These are phyloP conservation scores for Drosophila saltans DNA, from an alignment of 1,140 invertebrate species.

Conservation along the genomic window DNA sequence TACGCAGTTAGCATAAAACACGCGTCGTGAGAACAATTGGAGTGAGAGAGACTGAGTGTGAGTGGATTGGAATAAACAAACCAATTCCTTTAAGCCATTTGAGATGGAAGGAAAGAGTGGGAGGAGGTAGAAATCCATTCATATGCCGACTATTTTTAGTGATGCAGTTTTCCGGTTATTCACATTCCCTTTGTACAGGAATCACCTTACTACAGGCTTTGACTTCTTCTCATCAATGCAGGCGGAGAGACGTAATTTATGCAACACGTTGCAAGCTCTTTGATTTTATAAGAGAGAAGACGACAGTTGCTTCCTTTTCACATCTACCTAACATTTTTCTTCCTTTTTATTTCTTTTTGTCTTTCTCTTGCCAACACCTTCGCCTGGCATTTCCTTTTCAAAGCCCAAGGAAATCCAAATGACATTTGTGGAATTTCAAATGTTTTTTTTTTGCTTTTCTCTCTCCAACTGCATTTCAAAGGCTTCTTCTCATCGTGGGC, in stretches of 20 bases:
- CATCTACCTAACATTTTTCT: conserved; percentile 9
- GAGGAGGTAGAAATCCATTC: background rate
- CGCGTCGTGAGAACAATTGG: background rate
- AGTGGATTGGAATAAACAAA: conserved; percentile 12
- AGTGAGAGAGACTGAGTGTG: background rate
- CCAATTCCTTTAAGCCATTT: background rate
- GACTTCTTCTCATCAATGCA: conserved; percentile 17
- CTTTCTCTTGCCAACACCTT: conserved; percentile 4
- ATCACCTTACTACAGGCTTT: background rate
- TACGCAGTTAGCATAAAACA: conserved; percentile 22
- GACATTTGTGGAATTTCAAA: conserved; percentile 31
- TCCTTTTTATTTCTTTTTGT: conserved; percentile 4
- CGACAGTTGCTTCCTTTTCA: conserved; percentile 23
- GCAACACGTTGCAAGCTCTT: conserved; percentile 20
- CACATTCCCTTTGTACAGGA: conserved; percentile 7
- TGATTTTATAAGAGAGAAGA: background rate
- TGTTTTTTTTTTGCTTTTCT: background rate
- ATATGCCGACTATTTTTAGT: conserved; percentile 16
- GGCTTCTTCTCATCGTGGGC: conserved; percentile 15
- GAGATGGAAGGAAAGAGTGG: background rate
- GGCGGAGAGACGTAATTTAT: conserved; percentile 17
- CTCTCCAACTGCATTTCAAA: conserved; percentile 11
- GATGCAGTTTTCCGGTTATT: conserved; percentile 23
- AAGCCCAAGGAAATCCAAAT: conserved; percentile 16
- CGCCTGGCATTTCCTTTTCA: conserved; percentile 11